A percentile compares a stretch with the other conserved stretches of the same genome.
Evolutionary conservation across 2,888 invertebrate genomes (phyloP).

Genomic region (Azorinus chamasolen): DNA sequence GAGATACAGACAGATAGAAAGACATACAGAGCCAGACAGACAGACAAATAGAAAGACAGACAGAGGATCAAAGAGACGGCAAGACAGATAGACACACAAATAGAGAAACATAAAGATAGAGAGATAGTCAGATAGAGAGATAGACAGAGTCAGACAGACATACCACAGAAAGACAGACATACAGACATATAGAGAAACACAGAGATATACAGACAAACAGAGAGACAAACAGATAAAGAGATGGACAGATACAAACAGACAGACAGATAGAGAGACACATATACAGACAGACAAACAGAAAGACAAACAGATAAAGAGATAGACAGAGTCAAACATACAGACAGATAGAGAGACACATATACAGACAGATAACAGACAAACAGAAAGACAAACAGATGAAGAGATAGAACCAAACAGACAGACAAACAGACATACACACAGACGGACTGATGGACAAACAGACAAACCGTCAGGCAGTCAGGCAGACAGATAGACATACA

Average conservation of each 20-base stretch:
- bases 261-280: neutral
- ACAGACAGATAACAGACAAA: neutral
- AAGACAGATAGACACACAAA: neutral
- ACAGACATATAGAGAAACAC: neutral
- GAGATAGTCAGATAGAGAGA: too few relatives aligned
- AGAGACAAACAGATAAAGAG: neutral
- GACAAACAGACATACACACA: neutral
- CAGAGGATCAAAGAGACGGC: neutral
- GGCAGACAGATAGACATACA: neutral
- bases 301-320: neutral
- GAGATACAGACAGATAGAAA: too few relatives aligned
- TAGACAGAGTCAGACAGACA: constrained; percentile 8
- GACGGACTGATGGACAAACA: neutral
- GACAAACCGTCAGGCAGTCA: neutral
- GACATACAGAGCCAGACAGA: too few relatives aligned
- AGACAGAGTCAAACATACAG: neutral
- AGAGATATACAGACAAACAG: neutral
- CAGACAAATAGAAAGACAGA: too few relatives aligned
- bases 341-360: neutral
- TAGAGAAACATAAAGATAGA: neutral
- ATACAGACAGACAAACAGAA: neutral
- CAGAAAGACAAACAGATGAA: neutral
- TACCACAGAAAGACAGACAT: neutral
- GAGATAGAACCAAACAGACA: neutral
- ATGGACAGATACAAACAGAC: neutral